Evolutionary conservation across 2,113 vertebrate genomes (phyloP), one percentile per base, ranked within the genome.

Genomic region (Hirundichthys speculiger): DNA sequence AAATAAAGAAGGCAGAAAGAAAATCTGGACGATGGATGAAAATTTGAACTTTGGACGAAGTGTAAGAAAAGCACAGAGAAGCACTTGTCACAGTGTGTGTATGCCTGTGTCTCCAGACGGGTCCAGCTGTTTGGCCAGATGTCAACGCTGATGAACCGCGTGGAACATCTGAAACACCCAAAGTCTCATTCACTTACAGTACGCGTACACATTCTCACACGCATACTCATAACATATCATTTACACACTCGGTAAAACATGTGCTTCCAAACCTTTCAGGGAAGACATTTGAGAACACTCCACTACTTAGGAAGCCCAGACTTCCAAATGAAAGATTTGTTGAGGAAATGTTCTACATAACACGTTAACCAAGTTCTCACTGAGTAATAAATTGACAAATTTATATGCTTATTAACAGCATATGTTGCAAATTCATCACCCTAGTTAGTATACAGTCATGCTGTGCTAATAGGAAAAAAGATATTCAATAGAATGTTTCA

Each of bases 41-140:
- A n/a, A n/a, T n/a, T n/a, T n/a, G n/a, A n/a, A n/a, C n/a, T n/a
- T n/a, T n/a, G n/a, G 18, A 18, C 3, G 25, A 55, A 8, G 39
- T 6, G 16, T 19, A 18, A 13, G 24, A 58, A 1, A 45, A 18
- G 47, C 46, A 43, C 40, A 51, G 25, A 50, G 10, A 21, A 56
- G 64, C 54, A 47, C 25, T 65, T 39, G 9, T 79, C 79, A 64
- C 38, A 43, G 47, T 58, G 73, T 64, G 61, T 69, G 47, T 50
- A 50, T 75, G 71, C 30, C 9, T 51, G 41, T 45, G 9, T 45
- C 9, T 80, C 70, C 75, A 81, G 60, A 67, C 42, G 52, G 75
- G 63, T 50, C 73, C 92, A 93, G 92, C 90, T 93, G 92, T 88
- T 87, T 72, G 74, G 75, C 83, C 88, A 90, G 85, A 90, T 92